Percentiles rank a stretch among this genome's conserved stretches.
Evolutionary conservation across 2,113 vertebrate genomes (phyloP).

Genomic region (Dolichallabes microphthalmus): DNA sequence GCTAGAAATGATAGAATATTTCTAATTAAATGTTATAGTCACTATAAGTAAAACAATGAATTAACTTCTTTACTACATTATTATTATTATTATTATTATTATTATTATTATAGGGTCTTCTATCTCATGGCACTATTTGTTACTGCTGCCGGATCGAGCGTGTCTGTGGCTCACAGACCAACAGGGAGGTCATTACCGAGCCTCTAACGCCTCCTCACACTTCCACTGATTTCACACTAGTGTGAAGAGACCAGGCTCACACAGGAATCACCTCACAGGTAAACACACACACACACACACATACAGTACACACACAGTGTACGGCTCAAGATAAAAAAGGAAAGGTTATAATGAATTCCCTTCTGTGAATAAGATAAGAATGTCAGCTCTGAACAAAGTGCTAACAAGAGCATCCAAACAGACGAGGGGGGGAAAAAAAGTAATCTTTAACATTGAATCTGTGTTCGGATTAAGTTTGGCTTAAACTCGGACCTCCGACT

Average conservation of each 20-base stretch:
- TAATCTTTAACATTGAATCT: neutral
- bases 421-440: neutral
- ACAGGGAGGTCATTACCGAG: slow-evolving; percentile 43
- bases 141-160: neutral
- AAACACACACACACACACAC: slow-evolving; percentile 14
- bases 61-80: neutral
- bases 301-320: slow-evolving; percentile 10
- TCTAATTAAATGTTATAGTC: neutral
- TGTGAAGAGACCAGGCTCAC: slow-evolving; percentile 50
- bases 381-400: neutral
- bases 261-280: neutral
- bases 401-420: neutral
- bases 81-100: neutral
- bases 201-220: slow-evolving; percentile 36
- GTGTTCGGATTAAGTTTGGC: neutral
- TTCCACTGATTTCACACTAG: slow-evolving; percentile 47
- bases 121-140: neutral
- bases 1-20: neutral
- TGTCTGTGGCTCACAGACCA: slow-evolving; percentile 13
- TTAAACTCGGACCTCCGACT: neutral
- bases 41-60: too few relatives aligned
- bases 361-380: neutral
- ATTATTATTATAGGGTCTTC: neutral
- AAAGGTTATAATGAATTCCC: neutral
- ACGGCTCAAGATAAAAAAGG: neutral